A percentile compares a stretch with the other conserved stretches of the same genome.
phyloP scores from a whole-genome alignment of 2,113 vertebrate species.

The Platysternon megacephalum region DNA sequence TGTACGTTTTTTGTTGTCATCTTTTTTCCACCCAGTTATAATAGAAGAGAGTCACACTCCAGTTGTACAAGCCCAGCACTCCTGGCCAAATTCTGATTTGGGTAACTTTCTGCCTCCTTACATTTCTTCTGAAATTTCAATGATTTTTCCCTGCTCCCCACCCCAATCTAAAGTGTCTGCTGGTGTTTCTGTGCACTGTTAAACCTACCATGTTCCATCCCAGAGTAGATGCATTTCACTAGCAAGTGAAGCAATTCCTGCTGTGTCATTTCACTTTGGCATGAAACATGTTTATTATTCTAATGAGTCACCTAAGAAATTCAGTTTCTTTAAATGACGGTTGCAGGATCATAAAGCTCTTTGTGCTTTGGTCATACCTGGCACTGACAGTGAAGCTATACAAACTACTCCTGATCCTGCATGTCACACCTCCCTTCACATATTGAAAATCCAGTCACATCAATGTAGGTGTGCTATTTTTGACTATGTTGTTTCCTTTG shows the following conservation, averaged over 20 bases:
- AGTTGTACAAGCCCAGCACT: not conserved
- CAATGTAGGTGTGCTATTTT: not conserved
- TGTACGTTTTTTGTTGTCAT: not conserved
- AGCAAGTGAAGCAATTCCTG: not conserved
- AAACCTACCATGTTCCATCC: not conserved
- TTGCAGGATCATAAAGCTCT: not conserved
- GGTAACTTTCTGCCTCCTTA: not conserved
- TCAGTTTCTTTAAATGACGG: not conserved
- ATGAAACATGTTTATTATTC: not conserved
- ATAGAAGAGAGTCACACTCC: not conserved
- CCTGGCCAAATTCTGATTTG: not conserved
- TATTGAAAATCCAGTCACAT: not conserved
- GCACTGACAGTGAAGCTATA: not conserved
- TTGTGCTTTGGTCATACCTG: not conserved
- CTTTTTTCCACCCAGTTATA: not conserved
- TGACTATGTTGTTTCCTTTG: not conserved
- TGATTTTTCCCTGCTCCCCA: not conserved
- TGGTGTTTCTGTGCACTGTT: not conserved
- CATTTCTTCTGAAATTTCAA: not conserved
- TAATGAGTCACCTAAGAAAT: not conserved
- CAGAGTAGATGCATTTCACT: rapidly evolving
- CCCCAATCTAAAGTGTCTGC: not conserved
- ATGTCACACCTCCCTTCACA: not conserved
- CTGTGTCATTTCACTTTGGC: not conserved
- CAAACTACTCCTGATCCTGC: not conserved